Conservation (phyloP, 53 echinoderm and acorn worm species). For the Crossaster papposus region DNA sequence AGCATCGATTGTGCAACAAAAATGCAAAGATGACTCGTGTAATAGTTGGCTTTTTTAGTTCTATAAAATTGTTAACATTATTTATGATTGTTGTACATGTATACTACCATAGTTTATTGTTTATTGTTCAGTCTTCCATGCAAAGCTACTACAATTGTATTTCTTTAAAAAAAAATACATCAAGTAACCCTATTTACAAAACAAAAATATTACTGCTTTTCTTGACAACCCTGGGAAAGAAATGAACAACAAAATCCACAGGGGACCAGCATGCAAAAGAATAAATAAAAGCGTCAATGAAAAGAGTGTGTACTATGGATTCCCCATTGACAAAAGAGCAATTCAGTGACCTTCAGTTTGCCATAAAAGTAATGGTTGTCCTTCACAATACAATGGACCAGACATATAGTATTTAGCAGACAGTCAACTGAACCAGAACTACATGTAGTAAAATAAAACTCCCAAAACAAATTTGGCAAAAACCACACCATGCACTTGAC, state of each 20-base stretch:
- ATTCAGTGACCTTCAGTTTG: too few relatives aligned
- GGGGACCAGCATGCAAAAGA: not conserved
- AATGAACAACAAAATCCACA: not conserved
- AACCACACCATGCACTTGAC: not conserved
- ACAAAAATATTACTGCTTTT: not conserved
- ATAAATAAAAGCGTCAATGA: too few relatives aligned
- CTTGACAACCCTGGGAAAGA: not conserved
- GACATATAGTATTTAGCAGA: too few relatives aligned
- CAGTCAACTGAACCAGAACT: too few relatives aligned
- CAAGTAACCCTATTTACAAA: not conserved
- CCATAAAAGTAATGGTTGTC: too few relatives aligned
- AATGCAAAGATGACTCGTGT: too few relatives aligned
- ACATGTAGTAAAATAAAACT: too few relatives aligned
- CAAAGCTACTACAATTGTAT: not conserved
- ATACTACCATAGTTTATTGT: not conserved
- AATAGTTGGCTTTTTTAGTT: too few relatives aligned
- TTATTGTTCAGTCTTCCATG: not conserved
- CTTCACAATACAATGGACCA: too few relatives aligned
- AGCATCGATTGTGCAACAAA: too few relatives aligned
- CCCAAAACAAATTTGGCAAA: not conserved
- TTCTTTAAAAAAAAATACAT: not conserved
- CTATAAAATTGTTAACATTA: not conserved
- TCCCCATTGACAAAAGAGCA: too few relatives aligned
- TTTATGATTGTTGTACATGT: not conserved
- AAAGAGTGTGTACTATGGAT: too few relatives aligned